Evolutionary conservation across 1,140 invertebrate species (phyloP).

Genomic region (Drosophila lini): DNA sequence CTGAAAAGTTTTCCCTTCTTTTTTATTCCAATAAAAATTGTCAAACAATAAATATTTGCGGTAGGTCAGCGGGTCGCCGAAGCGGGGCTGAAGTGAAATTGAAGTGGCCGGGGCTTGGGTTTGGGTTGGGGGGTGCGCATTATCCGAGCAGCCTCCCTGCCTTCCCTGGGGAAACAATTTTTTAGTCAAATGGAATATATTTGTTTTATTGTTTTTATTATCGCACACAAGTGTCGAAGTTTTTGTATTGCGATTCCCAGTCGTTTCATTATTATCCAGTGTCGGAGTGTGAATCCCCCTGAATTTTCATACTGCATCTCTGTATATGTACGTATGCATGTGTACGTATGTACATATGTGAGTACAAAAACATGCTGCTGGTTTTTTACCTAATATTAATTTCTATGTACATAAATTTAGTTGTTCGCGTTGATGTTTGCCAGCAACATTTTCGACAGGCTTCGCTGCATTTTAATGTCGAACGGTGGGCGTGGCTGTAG

Average conservation of each 20-base stretch:
- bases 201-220: slow-evolving; percentile 60
- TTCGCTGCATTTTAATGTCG: slow-evolving; percentile 65
- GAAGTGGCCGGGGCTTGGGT: neutral
- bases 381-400: slow-evolving; percentile 67
- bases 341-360: neutral
- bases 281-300: slow-evolving; percentile 18
- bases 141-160: slow-evolving; percentile 4
- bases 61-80: slow-evolving; percentile 50
- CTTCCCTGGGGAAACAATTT: slow-evolving; percentile 25
- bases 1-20: slow-evolving; percentile 47
- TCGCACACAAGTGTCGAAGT: slow-evolving; percentile 43
- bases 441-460: slow-evolving; percentile 64
- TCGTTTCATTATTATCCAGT: slow-evolving; percentile 37
- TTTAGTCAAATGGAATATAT: slow-evolving; percentile 39
- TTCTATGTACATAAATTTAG: slow-evolving; percentile 81
- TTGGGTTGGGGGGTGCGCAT: neutral
- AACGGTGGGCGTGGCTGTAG: slow-evolving; percentile 8
- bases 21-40: slow-evolving; percentile 64
- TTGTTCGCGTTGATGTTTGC: slow-evolving; percentile 52
- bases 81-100: slow-evolving; percentile 6
- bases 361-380: slow-evolving; percentile 24
- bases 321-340: neutral
- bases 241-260: slow-evolving; percentile 14
- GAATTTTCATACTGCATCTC: slow-evolving; percentile 2
- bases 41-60: slow-evolving; percentile 78